phyloP scores from a whole-genome alignment of 2,797 vertebrate genomes.

The Champsocephalus esox region DNA sequence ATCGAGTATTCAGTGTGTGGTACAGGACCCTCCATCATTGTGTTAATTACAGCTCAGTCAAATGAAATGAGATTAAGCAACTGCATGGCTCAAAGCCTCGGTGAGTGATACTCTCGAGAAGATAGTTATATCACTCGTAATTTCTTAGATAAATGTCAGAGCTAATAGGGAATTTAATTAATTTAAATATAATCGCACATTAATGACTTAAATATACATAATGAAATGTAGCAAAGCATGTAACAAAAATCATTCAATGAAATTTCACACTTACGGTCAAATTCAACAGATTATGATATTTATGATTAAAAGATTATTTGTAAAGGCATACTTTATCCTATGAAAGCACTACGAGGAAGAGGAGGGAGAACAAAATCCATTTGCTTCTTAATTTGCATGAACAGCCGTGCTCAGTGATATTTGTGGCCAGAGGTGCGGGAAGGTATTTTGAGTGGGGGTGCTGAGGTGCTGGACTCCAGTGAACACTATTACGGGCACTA shows the following conservation, averaged over 20 bases:
- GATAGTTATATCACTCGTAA: conserved; percentile 36
- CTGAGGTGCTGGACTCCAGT: no score
- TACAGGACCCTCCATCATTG: conserved; percentile 25
- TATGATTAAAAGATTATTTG: background rate
- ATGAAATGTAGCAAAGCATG: conserved; percentile 19
- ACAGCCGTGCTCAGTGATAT: conserved; percentile 14
- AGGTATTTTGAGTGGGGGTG: no score
- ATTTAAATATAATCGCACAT: conserved; percentile 27
- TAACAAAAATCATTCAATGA: conserved; percentile 3
- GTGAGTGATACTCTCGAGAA: conserved; percentile 44
- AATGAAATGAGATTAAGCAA: conserved; percentile 51
- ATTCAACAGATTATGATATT: background rate
- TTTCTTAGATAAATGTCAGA: conserved; percentile 60
- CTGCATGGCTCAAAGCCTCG: conserved; percentile 42
- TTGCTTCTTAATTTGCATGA: background rate
- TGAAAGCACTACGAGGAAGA: background rate
- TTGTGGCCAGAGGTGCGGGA: background rate
- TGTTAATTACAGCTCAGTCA: conserved; percentile 47
- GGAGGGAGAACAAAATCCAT: background rate
- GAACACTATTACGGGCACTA: no score
- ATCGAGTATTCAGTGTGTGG: conserved; percentile 6
- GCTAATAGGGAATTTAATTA: conserved; percentile 43
- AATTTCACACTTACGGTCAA: conserved; percentile 7
- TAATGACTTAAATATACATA: conserved; percentile 35
- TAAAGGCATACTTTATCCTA: background rate